These are phyloP conservation scores for Megaceryle torquata DNA, from an alignment of 2,113 vertebrate genomes.

Conservation along the genomic window DNA sequence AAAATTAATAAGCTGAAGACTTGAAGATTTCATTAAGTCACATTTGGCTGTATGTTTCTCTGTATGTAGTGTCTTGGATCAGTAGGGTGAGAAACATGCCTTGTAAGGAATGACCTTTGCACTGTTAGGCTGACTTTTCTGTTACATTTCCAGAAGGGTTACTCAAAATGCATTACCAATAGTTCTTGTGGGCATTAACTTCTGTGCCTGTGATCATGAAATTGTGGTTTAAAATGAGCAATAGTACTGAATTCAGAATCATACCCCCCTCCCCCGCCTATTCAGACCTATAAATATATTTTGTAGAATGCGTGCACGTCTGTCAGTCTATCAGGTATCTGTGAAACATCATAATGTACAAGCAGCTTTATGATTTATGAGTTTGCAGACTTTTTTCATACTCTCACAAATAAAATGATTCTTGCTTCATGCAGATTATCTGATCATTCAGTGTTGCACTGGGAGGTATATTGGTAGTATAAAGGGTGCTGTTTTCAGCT, in stretches of 20 bases:
- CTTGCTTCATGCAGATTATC: neutral
- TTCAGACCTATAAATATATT: neutral
- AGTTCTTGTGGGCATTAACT: neutral
- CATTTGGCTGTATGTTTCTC: neutral
- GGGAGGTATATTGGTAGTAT: neutral
- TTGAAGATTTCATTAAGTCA: conserved; percentile 47
- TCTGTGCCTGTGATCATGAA: neutral
- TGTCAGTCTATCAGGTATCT: neutral
- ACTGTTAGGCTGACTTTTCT: neutral
- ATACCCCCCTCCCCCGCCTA: fast-evolving
- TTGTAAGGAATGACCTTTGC: conserved; percentile 1
- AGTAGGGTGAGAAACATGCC: conserved; percentile 2
- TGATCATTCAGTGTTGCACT: neutral
- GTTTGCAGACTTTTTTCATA: neutral
- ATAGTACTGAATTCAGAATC: neutral
- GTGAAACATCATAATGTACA: neutral
- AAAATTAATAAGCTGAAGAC: conserved; percentile 54
- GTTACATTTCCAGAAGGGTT: neutral
- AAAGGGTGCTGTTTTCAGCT: neutral
- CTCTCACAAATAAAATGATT: neutral
- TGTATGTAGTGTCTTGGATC: neutral
- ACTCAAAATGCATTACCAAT: neutral
- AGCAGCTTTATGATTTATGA: neutral
- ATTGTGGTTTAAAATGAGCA: neutral
- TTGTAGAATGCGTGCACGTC: neutral